Evolutionary conservation across 2,797 vertebrate species (phyloP).

Genomic region (Tauraco hartlaubi): DNA sequence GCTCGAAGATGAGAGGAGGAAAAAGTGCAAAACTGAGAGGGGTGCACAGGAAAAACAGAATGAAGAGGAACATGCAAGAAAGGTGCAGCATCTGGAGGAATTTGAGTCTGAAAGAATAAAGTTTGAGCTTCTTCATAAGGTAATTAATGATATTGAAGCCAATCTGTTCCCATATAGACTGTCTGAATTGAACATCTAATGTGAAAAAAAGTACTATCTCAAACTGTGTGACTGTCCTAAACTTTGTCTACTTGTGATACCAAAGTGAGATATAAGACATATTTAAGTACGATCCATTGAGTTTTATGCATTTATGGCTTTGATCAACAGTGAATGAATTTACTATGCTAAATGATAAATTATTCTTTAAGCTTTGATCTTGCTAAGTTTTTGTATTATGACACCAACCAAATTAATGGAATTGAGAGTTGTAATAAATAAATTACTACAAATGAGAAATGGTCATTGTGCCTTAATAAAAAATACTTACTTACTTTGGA

Average conservation of each 20-base stretch:
- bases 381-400: background rate
- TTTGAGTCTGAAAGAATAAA: constrained; percentile 84
- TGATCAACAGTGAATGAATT: background rate
- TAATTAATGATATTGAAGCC: constrained; percentile 30
- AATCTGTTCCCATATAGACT: background rate
- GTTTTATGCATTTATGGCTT: background rate
- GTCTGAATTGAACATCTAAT: background rate
- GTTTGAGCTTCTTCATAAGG: constrained; percentile 75
- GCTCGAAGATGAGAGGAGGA: constrained; percentile 71
- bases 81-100: constrained; percentile 68
- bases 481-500: background rate
- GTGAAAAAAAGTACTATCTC: background rate
- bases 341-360: background rate
- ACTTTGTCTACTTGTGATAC: background rate
- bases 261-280: background rate
- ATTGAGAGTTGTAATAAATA: background rate
- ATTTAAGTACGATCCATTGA: background rate
- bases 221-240: background rate
- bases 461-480: background rate
- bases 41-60: constrained; percentile 69
- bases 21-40: constrained; percentile 62
- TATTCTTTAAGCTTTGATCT: background rate
- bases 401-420: background rate
- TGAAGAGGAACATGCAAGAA: constrained; percentile 77
- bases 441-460: background rate